Evolutionary conservation across 2,888 invertebrate genomes (phyloP), one percentile per base, ranked within the genome.

Genomic region (Leucophora obtusa): DNA sequence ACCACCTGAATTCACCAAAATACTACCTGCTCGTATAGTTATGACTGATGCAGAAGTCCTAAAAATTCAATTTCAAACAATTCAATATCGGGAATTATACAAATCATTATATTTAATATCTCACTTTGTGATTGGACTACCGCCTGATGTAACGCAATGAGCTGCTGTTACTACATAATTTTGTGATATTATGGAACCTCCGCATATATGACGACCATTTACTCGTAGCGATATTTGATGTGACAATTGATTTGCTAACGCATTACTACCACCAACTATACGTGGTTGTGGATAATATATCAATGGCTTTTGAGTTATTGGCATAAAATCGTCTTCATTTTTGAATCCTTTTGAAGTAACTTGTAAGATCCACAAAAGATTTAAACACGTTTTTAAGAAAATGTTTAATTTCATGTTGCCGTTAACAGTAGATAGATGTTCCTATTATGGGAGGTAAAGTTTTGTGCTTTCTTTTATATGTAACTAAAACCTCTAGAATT

Each of bases 201-300:
- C 89, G 35, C 90, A 90, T 2, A 82, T 78, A 62, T 87, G 87
- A 0, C 10, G 15, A 0, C 84, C 84, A 14, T 79, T 65, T 0
- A 65, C 58, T 17, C 86, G 85, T n/a, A 90, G 69, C 4, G 91
- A 91, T 2, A 89, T 85, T 83, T 91, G 90, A 82, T 90, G 87
- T 0, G 89, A 89, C 82, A 90, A 91, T 74, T 91, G 89, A 0
- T 86, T 88, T 3, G 80, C 82, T 0, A 24, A 62, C 0, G 91
- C 91, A 33, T 86, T 82, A 1, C 83, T 71, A 0, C 91, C 91
- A 14, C 89, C 89, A 59, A 89, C 86, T 75, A 89, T 87, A 17
- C 66, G 82, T 2, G 74, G 50, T 14, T 65, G 71, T 6, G 80
- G 80, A 35, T 51, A 73, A 24, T 63, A 72, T n/a, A 24, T 7